Conservation (phyloP, 2,888 invertebrate genomes). For the Rhogogaster chlorosoma region DNA sequence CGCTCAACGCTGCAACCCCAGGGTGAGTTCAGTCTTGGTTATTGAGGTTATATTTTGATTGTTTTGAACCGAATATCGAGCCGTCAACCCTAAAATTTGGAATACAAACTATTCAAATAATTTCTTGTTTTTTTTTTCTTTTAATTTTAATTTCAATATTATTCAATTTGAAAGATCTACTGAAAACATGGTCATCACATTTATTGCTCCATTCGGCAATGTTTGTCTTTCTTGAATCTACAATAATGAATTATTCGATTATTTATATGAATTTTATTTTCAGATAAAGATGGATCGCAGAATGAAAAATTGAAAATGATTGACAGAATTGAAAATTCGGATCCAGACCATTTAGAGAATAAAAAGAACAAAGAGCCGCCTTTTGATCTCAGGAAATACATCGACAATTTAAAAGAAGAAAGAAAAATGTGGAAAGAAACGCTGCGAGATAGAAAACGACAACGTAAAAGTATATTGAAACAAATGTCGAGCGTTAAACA, state of each 20-base stretch:
- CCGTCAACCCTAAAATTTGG: no score
- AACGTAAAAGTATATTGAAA: conserved; percentile 56
- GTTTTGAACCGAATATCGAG: background rate
- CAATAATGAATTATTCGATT: background rate
- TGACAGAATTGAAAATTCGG: background rate
- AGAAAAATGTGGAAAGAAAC: conserved; percentile 65
- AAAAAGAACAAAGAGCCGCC: conserved; percentile 32
- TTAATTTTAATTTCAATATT: no score
- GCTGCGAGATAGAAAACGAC: conserved; percentile 58
- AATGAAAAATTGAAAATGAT: background rate
- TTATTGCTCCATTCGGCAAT: background rate
- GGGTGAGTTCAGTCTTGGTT: background rate
- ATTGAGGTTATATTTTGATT: conserved; percentile 40
- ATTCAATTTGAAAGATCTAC: no score
- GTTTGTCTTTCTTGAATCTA: background rate
- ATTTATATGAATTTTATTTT: background rate
- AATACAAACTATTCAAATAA: background rate
- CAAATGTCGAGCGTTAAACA: conserved; percentile 15
- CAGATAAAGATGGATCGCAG: background rate
- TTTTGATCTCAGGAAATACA: conserved; percentile 66
- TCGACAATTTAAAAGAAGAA: conserved; percentile 63
- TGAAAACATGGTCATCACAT: no score
- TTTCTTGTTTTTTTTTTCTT: background rate
- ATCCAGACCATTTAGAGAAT: background rate
- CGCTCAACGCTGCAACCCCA: conserved; percentile 37